Percentiles rank a stretch among this genome's conserved stretches.
These are phyloP conservation scores for Lasioglossum vierecki DNA, from an alignment of 2,888 invertebrate species.

Conservation along the genomic window DNA sequence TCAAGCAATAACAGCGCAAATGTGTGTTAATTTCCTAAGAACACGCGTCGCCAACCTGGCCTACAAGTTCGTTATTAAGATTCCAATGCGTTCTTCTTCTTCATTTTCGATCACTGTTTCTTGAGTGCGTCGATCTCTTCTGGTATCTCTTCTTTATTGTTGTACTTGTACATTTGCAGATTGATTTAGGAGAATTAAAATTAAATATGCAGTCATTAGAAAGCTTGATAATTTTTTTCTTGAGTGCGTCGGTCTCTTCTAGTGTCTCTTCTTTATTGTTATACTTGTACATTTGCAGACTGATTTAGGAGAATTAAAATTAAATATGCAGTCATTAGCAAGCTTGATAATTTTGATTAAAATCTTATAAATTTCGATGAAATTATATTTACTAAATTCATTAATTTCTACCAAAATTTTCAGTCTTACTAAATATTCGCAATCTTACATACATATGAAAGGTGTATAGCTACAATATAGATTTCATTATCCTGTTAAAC, in stretches of 20 bases:
- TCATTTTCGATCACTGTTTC: not conserved
- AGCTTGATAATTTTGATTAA: not conserved
- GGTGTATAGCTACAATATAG: not conserved
- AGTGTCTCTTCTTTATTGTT: not conserved
- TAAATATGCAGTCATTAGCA: not conserved
- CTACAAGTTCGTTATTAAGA: slow-evolving; percentile 54
- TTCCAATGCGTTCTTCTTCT: slow-evolving; percentile 16
- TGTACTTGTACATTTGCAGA: not conserved
- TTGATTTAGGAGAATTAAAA: not conserved
- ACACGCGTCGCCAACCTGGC: slow-evolving; percentile 96
- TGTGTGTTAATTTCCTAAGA: slow-evolving; percentile 99
- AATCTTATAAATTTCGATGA: too few species aligned
- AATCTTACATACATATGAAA: not conserved
- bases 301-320: not conserved
- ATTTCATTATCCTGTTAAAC: not conserved
- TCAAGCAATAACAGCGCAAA: slow-evolving; percentile 99
- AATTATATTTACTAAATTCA: too few species aligned
- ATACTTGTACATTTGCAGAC: not conserved
- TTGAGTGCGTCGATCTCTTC: not conserved
- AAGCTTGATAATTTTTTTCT: not conserved
- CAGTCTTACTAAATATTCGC: not conserved
- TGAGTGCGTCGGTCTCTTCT: not conserved
- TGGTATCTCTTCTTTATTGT: not conserved
- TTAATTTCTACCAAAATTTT: not conserved
- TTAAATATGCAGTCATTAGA: not conserved